These are phyloP conservation scores for Petaurus breviceps DNA, from an alignment of 2,113 vertebrate genomes.

Conservation along the genomic window DNA sequence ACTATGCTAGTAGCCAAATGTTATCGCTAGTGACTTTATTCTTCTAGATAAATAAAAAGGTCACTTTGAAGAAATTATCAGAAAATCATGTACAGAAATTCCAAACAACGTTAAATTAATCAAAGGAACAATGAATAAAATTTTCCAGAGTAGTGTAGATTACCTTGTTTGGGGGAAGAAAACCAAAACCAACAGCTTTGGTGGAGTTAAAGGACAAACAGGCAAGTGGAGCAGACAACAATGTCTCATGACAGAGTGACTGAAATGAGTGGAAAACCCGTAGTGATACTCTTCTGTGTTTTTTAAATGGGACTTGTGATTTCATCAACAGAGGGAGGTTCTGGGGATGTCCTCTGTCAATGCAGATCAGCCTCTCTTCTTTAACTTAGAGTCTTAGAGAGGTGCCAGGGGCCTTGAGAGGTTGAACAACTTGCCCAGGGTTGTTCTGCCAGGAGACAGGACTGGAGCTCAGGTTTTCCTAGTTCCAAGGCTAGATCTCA, in stretches of 20 bases:
- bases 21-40: slow-evolving; percentile 31
- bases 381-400: background rate
- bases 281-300: background rate
- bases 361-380: background rate
- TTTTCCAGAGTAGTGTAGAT: background rate
- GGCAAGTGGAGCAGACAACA: background rate
- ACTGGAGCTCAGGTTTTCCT: background rate
- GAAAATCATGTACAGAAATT: background rate
- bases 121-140: background rate
- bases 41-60: slow-evolving; percentile 47
- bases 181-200: background rate
- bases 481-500: background rate
- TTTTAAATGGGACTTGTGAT: background rate
- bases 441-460: background rate
- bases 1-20: background rate
- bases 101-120: background rate
- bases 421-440: background rate
- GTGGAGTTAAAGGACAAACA: slow-evolving; percentile 8
- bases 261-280: background rate
- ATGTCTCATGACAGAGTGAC: background rate
- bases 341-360: background rate
- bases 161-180: background rate
- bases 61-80: slow-evolving; percentile 40
- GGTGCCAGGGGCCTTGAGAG: background rate
- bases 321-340: background rate